phyloP scores from a whole-genome alignment of 2,888 invertebrate species.

The Alcis repandata region DNA sequence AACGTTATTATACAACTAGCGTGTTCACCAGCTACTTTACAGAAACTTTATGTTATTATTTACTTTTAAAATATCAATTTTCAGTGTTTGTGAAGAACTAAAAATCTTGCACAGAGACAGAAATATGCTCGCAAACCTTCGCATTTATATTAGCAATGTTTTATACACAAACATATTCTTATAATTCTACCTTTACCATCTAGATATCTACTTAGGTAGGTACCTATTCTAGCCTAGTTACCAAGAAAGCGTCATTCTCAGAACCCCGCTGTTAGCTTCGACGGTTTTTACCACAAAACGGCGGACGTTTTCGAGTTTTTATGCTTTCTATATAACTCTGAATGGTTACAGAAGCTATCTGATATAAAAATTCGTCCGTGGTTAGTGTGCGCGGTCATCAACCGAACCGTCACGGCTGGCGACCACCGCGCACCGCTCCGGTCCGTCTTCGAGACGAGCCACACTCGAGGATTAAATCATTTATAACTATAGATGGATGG shows the following conservation, averaged over 20 bases:
- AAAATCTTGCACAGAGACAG: too few relatives aligned
- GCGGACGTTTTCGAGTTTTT: slow-evolving; percentile 49
- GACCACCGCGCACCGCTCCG: too few relatives aligned
- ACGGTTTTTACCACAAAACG: slow-evolving; percentile 42
- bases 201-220: background rate
- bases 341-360: slow-evolving; percentile 53
- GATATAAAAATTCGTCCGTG: slow-evolving; percentile 58
- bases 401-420: slow-evolving; percentile 63
- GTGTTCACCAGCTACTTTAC: too few relatives aligned
- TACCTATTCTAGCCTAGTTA: slow-evolving; percentile 1
- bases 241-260: slow-evolving; percentile 7
- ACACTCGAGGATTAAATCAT: slow-evolving; percentile 40
- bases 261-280: slow-evolving; percentile 29
- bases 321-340: slow-evolving; percentile 40
- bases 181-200: too few relatives aligned
- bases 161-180: too few relatives aligned
- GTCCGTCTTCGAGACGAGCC: slow-evolving; percentile 41
- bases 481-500: slow-evolving; percentile 38
- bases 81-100: too few relatives aligned
- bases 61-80: too few relatives aligned
- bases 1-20: too few relatives aligned
- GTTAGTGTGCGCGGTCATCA: slow-evolving; percentile 60
- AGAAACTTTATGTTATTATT: too few relatives aligned
- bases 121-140: too few relatives aligned
- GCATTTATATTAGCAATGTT: too few relatives aligned